A percentile compares a stretch with the other conserved stretches of the same genome.
Evolutionary conservation across 2,888 invertebrate genomes (phyloP).

Genomic region (Dermolepida albohirtum): DNA sequence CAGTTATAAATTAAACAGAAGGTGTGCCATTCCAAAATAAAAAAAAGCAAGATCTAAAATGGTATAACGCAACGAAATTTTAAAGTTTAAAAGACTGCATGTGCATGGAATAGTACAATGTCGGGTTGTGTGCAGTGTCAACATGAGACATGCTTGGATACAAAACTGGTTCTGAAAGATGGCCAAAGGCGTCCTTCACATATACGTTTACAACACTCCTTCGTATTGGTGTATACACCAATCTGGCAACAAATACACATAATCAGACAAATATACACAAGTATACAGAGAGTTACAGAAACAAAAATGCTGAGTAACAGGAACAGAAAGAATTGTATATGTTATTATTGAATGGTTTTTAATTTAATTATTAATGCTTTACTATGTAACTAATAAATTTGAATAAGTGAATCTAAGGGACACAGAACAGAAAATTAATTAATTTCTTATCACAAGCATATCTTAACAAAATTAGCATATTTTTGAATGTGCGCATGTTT

Average conservation of each 20-base stretch:
- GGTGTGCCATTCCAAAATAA: background rate
- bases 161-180: slow-evolving; percentile 49
- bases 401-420: too few species aligned
- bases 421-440: too few species aligned
- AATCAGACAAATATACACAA: slow-evolving; percentile 10
- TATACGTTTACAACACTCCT: slow-evolving; percentile 46
- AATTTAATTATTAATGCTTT: too few species aligned
- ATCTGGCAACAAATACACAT: slow-evolving; percentile 8
- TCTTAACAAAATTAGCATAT: too few species aligned
- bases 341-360: too few species aligned
- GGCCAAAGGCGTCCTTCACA: slow-evolving; percentile 51
- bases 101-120: slow-evolving; percentile 15
- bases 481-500: too few species aligned
- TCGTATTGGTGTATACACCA: slow-evolving; percentile 39
- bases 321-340: too few species aligned
- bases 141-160: slow-evolving; percentile 48
- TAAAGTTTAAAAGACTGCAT: slow-evolving; percentile 34
- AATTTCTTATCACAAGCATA: too few species aligned
- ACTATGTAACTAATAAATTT: too few species aligned
- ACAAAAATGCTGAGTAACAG: too few species aligned
- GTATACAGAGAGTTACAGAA: background rate
- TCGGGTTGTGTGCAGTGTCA: slow-evolving; percentile 47
- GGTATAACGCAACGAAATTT: slow-evolving; percentile 20
- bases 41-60: slow-evolving; percentile 5
- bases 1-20: too few species aligned